These are phyloP conservation scores for Coregonus clupeaformis DNA, from an alignment of 2,113 vertebrate species.

Conservation along the genomic window DNA sequence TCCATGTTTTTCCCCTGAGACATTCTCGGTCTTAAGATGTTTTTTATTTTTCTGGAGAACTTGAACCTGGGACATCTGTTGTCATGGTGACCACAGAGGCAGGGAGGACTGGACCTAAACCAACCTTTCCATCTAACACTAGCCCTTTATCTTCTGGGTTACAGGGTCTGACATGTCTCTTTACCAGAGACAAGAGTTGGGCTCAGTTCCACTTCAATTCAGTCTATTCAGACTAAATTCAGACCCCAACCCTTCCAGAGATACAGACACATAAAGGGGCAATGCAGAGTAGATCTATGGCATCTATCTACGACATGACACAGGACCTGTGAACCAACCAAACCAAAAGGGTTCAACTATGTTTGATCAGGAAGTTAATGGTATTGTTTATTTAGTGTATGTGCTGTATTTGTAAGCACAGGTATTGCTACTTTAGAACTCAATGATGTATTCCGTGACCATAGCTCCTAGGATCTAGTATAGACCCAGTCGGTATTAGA, in stretches of 20 bases:
- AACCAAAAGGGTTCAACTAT: constrained; percentile 21
- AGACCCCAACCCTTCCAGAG: neutral
- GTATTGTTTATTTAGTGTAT: constrained; percentile 30
- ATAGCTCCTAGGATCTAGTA: constrained; percentile 39
- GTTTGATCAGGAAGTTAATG: constrained; percentile 21
- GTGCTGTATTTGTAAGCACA: constrained; percentile 15
- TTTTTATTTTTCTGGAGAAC: constrained; percentile 46
- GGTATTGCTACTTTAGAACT: constrained; percentile 32
- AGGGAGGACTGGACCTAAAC: constrained; percentile 23
- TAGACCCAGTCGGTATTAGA: neutral
- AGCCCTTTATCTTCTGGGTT: neutral
- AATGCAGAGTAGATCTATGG: constrained; percentile 36
- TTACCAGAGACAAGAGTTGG: too few species aligned
- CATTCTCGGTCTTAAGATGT: constrained; percentile 12
- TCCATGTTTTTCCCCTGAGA: constrained; percentile 59
- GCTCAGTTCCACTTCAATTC: too few species aligned
- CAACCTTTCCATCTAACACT: neutral
- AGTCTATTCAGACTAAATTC: too few species aligned
- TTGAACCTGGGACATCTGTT: constrained; percentile 48
- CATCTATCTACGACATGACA: constrained; percentile 23
- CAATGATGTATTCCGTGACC: constrained; percentile 21
- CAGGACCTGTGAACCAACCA: constrained; percentile 8
- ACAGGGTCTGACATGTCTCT: too few species aligned
- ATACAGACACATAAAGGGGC: constrained; percentile 1
- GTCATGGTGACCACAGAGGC: constrained; percentile 41